Conservation (phyloP, 2,888 invertebrate genomes). For the Acholoe squamosa region DNA sequence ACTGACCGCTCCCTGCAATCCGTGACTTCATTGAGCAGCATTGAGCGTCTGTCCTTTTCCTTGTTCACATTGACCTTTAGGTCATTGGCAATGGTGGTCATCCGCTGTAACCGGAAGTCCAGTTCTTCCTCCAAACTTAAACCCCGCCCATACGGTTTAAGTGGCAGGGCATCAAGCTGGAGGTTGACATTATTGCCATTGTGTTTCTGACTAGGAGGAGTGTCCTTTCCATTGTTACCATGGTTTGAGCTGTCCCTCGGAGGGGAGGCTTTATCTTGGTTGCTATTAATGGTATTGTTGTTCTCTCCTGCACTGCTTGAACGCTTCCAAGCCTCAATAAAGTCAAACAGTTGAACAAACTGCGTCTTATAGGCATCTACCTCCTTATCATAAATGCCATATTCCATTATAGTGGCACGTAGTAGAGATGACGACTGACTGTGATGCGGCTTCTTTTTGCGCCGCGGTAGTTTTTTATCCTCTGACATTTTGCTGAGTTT, state of each 20-base stretch:
- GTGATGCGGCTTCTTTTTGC: slow-evolving; percentile 46
- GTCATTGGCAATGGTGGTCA: slow-evolving; percentile 62
- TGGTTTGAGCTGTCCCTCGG: not conserved
- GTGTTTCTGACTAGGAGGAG: not conserved
- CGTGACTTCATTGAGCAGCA: slow-evolving; percentile 24
- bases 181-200: slow-evolving; percentile 22
- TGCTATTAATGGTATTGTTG: slow-evolving; percentile 41
- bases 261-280: slow-evolving; percentile 1
- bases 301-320: slow-evolving; percentile 53
- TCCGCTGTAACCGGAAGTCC: slow-evolving; percentile 49
- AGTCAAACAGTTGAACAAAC: slow-evolving; percentile 48
- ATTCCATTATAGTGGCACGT: slow-evolving; percentile 60
- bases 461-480: slow-evolving; percentile 19
- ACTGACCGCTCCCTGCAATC: slow-evolving; percentile 52
- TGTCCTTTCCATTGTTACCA: not conserved
- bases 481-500: slow-evolving; percentile 47
- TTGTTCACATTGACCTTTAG: slow-evolving; percentile 18
- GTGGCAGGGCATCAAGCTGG: not conserved
- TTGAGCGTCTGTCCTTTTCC: slow-evolving; percentile 47
- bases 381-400: slow-evolving; percentile 58
- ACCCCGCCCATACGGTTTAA: slow-evolving; percentile 24
- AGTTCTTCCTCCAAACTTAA: slow-evolving; percentile 60
- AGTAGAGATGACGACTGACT: slow-evolving; percentile 40
- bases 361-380: slow-evolving; percentile 52
- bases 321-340: slow-evolving; percentile 52